phyloP scores from a whole-genome alignment of 1,140 invertebrate species.

The Neodiprion lecontei region DNA sequence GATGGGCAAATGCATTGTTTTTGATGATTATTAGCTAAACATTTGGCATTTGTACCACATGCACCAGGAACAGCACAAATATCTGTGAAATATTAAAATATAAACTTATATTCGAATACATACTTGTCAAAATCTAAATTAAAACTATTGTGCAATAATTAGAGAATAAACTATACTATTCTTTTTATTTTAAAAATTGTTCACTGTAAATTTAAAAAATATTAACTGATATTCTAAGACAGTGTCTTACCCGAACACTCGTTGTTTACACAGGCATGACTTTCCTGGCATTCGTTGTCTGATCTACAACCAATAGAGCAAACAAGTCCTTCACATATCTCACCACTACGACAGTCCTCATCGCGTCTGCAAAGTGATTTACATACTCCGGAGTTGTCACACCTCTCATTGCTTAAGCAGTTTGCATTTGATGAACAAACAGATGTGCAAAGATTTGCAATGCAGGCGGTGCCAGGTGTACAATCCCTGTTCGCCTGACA shows the following conservation, averaged over 20 bases:
- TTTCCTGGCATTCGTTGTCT: slow-evolving; percentile 76
- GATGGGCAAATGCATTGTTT: slow-evolving; percentile 77
- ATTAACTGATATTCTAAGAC: background rate
- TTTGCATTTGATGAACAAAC: slow-evolving; percentile 77
- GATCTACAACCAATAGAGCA: slow-evolving; percentile 82
- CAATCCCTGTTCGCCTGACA: slow-evolving; percentile 81
- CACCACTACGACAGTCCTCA: slow-evolving; percentile 81
- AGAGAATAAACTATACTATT: slow-evolving; percentile 13
- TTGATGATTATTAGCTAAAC: slow-evolving; percentile 72
- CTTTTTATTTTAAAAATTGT: slow-evolving; percentile 12
- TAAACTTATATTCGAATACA: background rate
- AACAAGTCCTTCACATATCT: slow-evolving; percentile 82
- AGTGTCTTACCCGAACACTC: slow-evolving; percentile 68
- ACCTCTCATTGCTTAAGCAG: slow-evolving; percentile 84
- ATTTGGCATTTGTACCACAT: slow-evolving; percentile 85
- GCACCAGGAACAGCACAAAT: slow-evolving; percentile 76
- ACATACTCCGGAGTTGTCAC: slow-evolving; percentile 67
- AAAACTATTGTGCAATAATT: background rate
- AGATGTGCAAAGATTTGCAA: slow-evolving; percentile 74
- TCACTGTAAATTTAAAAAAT: background rate
- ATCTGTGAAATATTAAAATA: slow-evolving; percentile 53
- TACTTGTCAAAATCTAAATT: background rate
- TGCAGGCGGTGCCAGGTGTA: slow-evolving; percentile 71
- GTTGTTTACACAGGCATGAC: slow-evolving; percentile 75
- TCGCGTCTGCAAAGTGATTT: slow-evolving; percentile 77